Conservation (phyloP, 2,888 invertebrate species). For the Ypsolopha scabrella region DNA sequence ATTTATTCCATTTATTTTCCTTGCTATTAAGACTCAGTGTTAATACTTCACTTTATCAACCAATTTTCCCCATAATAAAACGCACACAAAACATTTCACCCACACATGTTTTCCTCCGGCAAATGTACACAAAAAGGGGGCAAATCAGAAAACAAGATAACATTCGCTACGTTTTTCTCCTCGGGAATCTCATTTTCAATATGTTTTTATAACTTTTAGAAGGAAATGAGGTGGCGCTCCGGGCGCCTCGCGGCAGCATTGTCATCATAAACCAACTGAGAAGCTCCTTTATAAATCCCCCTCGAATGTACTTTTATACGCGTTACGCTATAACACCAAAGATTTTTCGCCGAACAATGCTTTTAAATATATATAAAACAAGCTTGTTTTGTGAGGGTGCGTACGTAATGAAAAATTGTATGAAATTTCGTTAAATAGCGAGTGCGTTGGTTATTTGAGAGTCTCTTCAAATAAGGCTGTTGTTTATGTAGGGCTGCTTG, state of each 20-base stretch:
- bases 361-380: slow-evolving; percentile 39
- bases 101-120: slow-evolving; percentile 47
- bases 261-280: slow-evolving; percentile 66
- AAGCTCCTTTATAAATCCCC: slow-evolving; percentile 62
- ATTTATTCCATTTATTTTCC: too few relatives aligned
- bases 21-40: too few relatives aligned
- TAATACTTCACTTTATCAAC: too few relatives aligned
- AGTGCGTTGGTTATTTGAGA: too few relatives aligned
- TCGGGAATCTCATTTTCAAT: slow-evolving; percentile 69
- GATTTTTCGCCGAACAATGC: slow-evolving; percentile 36
- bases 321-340: slow-evolving; percentile 60
- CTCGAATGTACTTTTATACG: slow-evolving; percentile 65
- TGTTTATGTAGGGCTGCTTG: too few relatives aligned
- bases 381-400: slow-evolving; percentile 21
- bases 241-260: slow-evolving; percentile 50
- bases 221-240: slow-evolving; percentile 67
- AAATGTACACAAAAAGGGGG: slow-evolving; percentile 55
- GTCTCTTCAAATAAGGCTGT: too few relatives aligned
- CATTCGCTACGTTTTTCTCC: slow-evolving; percentile 51
- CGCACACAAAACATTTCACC: slow-evolving; percentile 15
- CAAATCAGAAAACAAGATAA: slow-evolving; percentile 67
- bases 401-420: too few relatives aligned
- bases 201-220: slow-evolving; percentile 70
- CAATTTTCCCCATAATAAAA: too few relatives aligned
- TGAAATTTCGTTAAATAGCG: too few relatives aligned